A percentile compares a stretch with the other conserved stretches of the same genome.
These are phyloP conservation scores for Sebastes variabilis DNA, from an alignment of 2,797 vertebrate genomes.

Conservation along the genomic window DNA sequence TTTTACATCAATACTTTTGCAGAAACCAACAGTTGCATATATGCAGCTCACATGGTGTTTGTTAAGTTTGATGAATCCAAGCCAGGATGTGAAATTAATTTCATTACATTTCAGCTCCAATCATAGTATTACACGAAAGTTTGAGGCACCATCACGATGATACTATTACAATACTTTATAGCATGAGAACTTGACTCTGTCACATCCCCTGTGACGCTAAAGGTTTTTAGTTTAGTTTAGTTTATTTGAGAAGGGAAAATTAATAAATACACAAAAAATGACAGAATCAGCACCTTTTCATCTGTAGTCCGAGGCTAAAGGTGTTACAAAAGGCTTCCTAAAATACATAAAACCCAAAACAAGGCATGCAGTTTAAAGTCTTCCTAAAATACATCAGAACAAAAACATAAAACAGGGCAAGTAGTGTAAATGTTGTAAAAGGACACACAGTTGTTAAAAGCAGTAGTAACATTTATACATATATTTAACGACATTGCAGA, in stretches of 20 bases:
- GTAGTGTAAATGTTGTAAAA: too few relatives aligned
- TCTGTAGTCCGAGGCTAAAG: too few relatives aligned
- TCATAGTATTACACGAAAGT: too few relatives aligned
- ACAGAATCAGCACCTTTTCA: accelerated
- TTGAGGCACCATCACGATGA: background rate
- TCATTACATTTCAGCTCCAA: background rate
- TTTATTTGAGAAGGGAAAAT: too few relatives aligned
- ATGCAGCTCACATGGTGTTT: background rate
- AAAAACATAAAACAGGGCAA: too few relatives aligned
- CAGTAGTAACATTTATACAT: background rate
- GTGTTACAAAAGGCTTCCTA: background rate
- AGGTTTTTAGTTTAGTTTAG: background rate
- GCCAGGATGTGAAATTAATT: background rate
- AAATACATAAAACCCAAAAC: accelerated
- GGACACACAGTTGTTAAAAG: too few relatives aligned
- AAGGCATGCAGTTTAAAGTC: too few relatives aligned
- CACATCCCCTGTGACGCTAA: background rate
- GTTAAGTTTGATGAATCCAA: background rate
- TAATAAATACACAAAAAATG: too few relatives aligned
- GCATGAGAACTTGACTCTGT: background rate
- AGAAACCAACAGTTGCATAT: background rate
- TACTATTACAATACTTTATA: background rate
- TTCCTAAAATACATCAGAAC: too few relatives aligned
- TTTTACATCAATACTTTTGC: background rate
- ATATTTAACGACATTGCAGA: background rate